phyloP scores from a whole-genome alignment of 2,888 invertebrate species.

The Lasioglossum leucozonium region DNA sequence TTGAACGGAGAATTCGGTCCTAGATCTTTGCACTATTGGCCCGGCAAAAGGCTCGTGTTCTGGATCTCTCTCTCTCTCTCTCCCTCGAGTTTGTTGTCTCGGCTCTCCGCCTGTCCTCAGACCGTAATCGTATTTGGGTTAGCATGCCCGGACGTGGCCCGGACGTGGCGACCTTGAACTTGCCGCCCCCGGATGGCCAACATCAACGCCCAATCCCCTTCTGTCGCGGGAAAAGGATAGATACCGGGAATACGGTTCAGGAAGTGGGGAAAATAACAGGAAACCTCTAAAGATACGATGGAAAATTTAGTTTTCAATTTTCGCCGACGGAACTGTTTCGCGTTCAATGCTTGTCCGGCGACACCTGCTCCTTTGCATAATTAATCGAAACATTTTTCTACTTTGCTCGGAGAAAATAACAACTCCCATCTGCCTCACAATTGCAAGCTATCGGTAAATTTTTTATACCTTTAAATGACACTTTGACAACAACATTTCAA shows the following conservation, averaged over 20 bases:
- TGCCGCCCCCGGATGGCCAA: conserved; percentile 70
- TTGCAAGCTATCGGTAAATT: too few relatives aligned
- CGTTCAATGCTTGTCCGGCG: neutral
- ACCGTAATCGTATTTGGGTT: conserved; percentile 77
- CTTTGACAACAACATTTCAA: too few relatives aligned
- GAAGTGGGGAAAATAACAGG: conserved; percentile 36
- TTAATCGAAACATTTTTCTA: neutral
- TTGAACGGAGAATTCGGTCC: conserved; percentile 14
- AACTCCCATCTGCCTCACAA: too few relatives aligned
- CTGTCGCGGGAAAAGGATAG: conserved; percentile 35
- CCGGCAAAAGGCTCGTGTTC: conserved; percentile 21
- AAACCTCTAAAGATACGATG: conserved; percentile 33
- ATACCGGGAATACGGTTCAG: conserved; percentile 38
- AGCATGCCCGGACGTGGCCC: conserved; percentile 77
- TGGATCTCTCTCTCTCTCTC: neutral
- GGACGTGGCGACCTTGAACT: conserved; percentile 80
- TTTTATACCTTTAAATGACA: too few relatives aligned
- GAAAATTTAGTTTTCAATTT: conserved; percentile 11
- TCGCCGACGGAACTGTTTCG: neutral
- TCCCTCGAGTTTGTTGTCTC: conserved; percentile 64
- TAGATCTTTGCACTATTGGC: conserved; percentile 32
- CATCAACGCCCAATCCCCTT: conserved; percentile 58
- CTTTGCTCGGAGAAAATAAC: neutral
- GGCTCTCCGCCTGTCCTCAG: conserved; percentile 57
- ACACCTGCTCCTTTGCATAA: neutral